phyloP scores from a whole-genome alignment of 2,113 vertebrate species.

The Heteronetta atricapilla region DNA sequence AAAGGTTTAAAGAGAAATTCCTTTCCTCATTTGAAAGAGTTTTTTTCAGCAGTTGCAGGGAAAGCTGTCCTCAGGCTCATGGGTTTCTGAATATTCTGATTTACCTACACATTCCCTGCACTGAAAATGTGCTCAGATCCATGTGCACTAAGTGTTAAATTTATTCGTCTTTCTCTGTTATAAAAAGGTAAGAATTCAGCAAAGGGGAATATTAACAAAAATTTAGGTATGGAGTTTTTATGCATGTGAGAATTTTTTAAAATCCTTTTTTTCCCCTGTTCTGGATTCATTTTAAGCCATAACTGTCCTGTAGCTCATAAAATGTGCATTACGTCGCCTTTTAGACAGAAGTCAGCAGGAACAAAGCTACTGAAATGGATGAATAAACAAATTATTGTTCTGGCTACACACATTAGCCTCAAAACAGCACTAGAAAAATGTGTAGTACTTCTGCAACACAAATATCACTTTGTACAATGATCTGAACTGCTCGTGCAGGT shows the following conservation, averaged over 20 bases:
- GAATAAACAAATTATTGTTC: constrained; percentile 59
- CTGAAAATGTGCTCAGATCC: background rate
- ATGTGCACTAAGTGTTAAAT: background rate
- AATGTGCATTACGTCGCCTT: background rate
- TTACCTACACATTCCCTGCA: background rate
- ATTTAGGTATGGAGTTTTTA: background rate
- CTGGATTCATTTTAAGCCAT: background rate
- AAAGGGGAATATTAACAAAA: background rate
- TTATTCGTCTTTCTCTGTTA: background rate
- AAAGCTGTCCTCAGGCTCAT: background rate
- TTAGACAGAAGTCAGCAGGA: constrained; percentile 47
- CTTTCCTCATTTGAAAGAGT: background rate
- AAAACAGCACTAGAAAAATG: constrained; percentile 26
- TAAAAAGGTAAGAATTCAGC: constrained; percentile 1
- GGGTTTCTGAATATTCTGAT: constrained; percentile 2
- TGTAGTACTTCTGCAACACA: background rate
- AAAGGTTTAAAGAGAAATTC: constrained; percentile 12
- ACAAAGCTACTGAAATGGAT: constrained; percentile 14
- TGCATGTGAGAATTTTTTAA: background rate
- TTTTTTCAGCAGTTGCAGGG: background rate
- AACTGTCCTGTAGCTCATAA: constrained; percentile 19
- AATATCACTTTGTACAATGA: background rate
- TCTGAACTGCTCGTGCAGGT: constrained; percentile 4
- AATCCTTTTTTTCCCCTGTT: fast-evolving
- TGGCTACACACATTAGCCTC: constrained; percentile 17